phyloP scores from a whole-genome alignment of 1,140 invertebrate species.

The Drosophila guanche region DNA sequence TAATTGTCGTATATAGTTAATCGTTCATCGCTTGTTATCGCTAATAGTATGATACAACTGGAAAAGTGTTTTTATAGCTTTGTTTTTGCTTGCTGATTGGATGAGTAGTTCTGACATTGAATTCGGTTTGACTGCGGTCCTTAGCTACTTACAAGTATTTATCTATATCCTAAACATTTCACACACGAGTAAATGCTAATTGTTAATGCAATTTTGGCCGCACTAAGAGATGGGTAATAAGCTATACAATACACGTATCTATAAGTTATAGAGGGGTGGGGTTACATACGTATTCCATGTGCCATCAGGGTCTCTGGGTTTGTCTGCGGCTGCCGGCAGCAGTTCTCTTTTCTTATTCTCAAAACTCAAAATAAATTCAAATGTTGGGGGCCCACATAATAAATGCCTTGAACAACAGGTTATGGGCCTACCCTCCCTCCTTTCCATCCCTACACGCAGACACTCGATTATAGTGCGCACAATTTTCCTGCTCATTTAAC shows the following conservation, averaged over 20 bases:
- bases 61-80: constrained; percentile 4
- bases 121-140: constrained; percentile 32
- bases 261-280: constrained; percentile 10
- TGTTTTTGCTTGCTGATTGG: constrained; percentile 45
- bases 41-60: constrained; percentile 44
- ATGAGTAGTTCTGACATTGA: constrained; percentile 53
- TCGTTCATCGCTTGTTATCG: constrained; percentile 21
- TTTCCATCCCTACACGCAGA: too few species aligned
- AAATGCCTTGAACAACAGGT: constrained; percentile 17
- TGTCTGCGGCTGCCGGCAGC: neutral
- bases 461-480: constrained; percentile 45
- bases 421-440: neutral
- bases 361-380: too few species aligned
- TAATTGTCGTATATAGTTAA: constrained; percentile 21
- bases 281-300: neutral
- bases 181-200: constrained; percentile 46
- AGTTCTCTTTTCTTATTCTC: too few species aligned
- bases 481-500: constrained; percentile 82
- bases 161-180: constrained; percentile 29
- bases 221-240: constrained; percentile 66
- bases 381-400: constrained; percentile 1
- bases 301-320: neutral
- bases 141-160: constrained; percentile 69
- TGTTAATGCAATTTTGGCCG: constrained; percentile 74
- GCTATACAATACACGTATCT: constrained; percentile 65